Evolutionary conservation across 1,140 invertebrate species (phyloP), one percentile per base, ranked within the genome.

Genomic region (Andrena cerasifolii): DNA sequence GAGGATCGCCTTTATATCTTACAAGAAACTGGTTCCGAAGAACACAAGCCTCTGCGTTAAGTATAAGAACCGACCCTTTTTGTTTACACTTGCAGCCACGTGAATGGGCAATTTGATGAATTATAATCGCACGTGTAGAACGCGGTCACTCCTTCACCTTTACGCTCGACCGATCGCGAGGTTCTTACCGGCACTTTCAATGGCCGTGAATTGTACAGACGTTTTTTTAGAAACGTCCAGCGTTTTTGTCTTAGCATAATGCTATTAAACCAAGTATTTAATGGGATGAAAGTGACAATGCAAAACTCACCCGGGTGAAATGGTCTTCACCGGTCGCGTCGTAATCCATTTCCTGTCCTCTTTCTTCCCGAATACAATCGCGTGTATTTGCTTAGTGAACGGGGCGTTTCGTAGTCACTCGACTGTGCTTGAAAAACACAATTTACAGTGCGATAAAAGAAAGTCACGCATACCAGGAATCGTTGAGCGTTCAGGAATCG

Each of bases 281-380:
- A 21, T 43, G 10, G n/a, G 12, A 8, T 51, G n/a, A 3, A 53
- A 45, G 2, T 26, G 33, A 40, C 14, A 16, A 31, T 49, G 4
- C 0, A 14, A 66, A 74, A 80, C 84, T 86, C 63, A 86, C 84
- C 83, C 65, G 51, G 3, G 59, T 28, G 0, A 75, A 72, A 28
- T 43, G 49, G 6, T 73, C 40, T 45, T 82, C 54, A 24, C 58
- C 16, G 24, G 59, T 45, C 24, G 26, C 26, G 26, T 72, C 47
- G 53, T 74, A 45, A 49, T 78, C 83, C 83, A 84, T 82, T 62
- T 68, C 53, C 26, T 18, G 56, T 43, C 16, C 16, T 24, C 26
- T 12, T 26, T 31, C 65, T 12, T 2, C 4, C 0, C 5, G 14
- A 8, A 5, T 24, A 2, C 33, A 40, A 65, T 65, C 49, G 49